phyloP scores from a whole-genome alignment of 2,797 vertebrate genomes.

The Halcyon smyrnensis region DNA sequence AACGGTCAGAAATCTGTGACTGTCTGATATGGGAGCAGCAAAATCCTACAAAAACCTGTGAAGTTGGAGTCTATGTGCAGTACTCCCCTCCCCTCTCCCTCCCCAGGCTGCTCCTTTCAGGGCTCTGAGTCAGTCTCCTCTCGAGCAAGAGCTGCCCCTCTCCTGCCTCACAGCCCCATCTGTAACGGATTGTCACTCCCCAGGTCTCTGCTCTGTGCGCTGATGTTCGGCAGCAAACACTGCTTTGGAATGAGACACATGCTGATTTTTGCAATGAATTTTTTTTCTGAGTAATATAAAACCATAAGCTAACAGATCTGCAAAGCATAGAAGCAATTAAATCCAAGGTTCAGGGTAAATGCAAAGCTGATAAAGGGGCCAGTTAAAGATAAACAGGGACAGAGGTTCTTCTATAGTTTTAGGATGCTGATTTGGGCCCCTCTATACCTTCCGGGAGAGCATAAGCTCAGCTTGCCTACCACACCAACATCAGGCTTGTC shows the following conservation, averaged over 20 bases:
- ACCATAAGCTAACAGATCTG: not conserved
- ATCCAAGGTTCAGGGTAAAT: not conserved
- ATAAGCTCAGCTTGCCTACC: not conserved
- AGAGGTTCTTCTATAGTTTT: not conserved
- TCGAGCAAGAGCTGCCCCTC: no score
- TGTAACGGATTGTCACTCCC: not conserved
- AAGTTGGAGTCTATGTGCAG: fast-evolving
- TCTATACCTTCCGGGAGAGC: not conserved
- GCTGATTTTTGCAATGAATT: not conserved
- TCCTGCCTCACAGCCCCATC: not conserved
- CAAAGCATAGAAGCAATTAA: not conserved
- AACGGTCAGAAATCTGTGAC: not conserved
- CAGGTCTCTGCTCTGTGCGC: not conserved
- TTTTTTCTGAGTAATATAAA: not conserved
- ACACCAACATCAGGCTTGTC: not conserved
- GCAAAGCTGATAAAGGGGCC: not conserved
- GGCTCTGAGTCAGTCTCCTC: not conserved
- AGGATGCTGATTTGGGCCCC: not conserved
- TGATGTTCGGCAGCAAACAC: not conserved
- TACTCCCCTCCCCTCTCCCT: not conserved
- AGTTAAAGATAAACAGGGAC: not conserved
- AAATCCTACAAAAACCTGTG: not conserved
- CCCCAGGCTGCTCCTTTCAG: not conserved
- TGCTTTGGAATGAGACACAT: not conserved
- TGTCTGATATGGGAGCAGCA: not conserved